Conservation (phyloP, 2,888 invertebrate genomes). For the Dermolepida albohirtum region DNA sequence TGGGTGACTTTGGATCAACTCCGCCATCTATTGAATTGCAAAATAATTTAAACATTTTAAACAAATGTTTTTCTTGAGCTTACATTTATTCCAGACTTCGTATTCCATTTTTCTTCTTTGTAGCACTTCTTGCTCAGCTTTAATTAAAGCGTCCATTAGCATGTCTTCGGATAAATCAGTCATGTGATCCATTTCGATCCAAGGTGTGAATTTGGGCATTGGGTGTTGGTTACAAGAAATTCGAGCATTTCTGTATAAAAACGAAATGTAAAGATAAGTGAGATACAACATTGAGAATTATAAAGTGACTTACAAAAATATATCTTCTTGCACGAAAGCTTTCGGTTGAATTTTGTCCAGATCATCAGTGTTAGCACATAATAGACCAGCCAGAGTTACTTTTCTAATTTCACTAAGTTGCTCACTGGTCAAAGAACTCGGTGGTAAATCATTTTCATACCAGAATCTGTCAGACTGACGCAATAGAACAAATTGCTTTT, state of each 20-base stretch:
- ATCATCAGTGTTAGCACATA: slow-evolving; percentile 81
- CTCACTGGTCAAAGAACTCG: slow-evolving; percentile 81
- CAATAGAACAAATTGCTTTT: slow-evolving; percentile 83
- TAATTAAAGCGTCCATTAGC: slow-evolving; percentile 79
- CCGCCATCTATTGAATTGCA: slow-evolving; percentile 72
- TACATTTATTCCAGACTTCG: slow-evolving; percentile 81
- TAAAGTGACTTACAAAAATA: slow-evolving; percentile 77
- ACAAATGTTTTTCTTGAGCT: slow-evolving; percentile 58
- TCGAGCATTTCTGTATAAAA: slow-evolving; percentile 72
- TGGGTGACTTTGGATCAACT: slow-evolving; percentile 87
- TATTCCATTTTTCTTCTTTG: slow-evolving; percentile 84
- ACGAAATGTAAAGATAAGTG: not conserved
- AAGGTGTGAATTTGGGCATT: slow-evolving; percentile 75
- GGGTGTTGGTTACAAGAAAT: slow-evolving; percentile 81
- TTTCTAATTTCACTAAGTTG: slow-evolving; percentile 86
- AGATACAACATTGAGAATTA: slow-evolving; percentile 1
- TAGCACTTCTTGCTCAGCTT: slow-evolving; percentile 82
- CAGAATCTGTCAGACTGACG: slow-evolving; percentile 92
- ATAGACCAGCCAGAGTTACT: slow-evolving; percentile 80
- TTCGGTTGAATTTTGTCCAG: slow-evolving; percentile 83
- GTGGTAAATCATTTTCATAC: slow-evolving; percentile 95
- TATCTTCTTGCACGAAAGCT: slow-evolving; percentile 86
- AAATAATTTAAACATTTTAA: not conserved
- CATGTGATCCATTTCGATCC: slow-evolving; percentile 76
- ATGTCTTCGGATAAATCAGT: slow-evolving; percentile 79